Evolutionary conservation across 92 coral and sea anemone species (phyloP).

Genomic region (Anthopleura xanthogrammica): DNA sequence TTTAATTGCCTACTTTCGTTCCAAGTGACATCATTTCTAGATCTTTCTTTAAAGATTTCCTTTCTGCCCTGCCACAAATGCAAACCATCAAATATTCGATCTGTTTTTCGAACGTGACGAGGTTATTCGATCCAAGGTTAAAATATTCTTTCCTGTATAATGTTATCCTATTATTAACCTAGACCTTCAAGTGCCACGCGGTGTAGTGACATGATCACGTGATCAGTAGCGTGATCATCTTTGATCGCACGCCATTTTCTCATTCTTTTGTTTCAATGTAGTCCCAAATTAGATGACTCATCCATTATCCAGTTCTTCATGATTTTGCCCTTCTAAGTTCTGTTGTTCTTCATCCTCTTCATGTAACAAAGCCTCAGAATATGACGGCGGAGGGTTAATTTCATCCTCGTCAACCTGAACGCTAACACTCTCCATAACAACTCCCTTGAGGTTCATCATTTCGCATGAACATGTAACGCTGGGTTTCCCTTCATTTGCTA

Average conservation of each 20-base stretch:
- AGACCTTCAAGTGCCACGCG: slow-evolving; percentile 1
- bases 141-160: not conserved
- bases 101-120: not conserved
- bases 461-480: slow-evolving; percentile 15
- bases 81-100: not conserved
- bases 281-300: not conserved
- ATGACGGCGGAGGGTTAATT: slow-evolving; percentile 30
- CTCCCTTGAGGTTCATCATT: slow-evolving; percentile 6
- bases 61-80: not conserved
- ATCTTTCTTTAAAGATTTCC: not conserved
- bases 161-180: not conserved
- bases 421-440: slow-evolving; percentile 21
- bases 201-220: slow-evolving; percentile 2
- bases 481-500: not conserved
- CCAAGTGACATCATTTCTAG: not conserved
- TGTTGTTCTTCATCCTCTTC: not conserved
- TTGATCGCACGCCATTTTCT: not conserved
- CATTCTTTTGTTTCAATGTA: not conserved
- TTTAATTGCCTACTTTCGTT: not conserved
- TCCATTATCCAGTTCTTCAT: slow-evolving; percentile 29
- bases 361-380: slow-evolving; percentile 16
- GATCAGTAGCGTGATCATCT: not conserved
- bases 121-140: not conserved
- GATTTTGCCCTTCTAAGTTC: not conserved
- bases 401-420: slow-evolving; percentile 40